phyloP scores from a whole-genome alignment of 2,113 vertebrate genomes.

The Ornithorhynchus anatinus region DNA sequence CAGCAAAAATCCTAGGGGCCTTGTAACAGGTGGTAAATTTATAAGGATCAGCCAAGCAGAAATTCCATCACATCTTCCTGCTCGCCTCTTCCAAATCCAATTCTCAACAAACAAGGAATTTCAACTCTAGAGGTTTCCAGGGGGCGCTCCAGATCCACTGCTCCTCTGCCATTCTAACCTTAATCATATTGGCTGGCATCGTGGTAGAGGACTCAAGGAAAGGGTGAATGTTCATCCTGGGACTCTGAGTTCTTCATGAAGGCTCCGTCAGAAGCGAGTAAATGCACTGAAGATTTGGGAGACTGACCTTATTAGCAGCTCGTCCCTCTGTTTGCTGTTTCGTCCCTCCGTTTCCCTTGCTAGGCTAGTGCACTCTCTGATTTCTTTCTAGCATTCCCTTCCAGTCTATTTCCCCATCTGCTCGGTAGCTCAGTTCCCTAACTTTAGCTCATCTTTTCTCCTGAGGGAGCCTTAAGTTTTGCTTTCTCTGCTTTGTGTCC shows the following conservation, averaged over 20 bases:
- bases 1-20: not conserved
- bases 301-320: not conserved
- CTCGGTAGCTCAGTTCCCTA: constrained; percentile 6
- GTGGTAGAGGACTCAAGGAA: fast-evolving
- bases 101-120: not conserved
- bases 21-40: not conserved
- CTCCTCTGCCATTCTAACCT: not conserved
- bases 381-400: constrained; percentile 49
- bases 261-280: not conserved
- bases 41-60: not conserved
- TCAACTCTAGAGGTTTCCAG: not conserved
- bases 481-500: constrained; percentile 48
- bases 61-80: not conserved
- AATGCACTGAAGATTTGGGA: not conserved
- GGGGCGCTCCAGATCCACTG: not conserved
- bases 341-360: constrained; percentile 20
- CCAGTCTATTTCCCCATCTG: constrained; percentile 53
- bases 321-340: not conserved
- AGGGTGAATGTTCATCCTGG: not conserved
- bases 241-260: not conserved
- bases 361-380: constrained; percentile 27
- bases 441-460: constrained; percentile 26
- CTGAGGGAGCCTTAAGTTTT: constrained; percentile 34
- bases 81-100: not conserved
- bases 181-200: not conserved